Conservation (phyloP, 2,888 invertebrate species). For the Habroteleia sp. region DNA sequence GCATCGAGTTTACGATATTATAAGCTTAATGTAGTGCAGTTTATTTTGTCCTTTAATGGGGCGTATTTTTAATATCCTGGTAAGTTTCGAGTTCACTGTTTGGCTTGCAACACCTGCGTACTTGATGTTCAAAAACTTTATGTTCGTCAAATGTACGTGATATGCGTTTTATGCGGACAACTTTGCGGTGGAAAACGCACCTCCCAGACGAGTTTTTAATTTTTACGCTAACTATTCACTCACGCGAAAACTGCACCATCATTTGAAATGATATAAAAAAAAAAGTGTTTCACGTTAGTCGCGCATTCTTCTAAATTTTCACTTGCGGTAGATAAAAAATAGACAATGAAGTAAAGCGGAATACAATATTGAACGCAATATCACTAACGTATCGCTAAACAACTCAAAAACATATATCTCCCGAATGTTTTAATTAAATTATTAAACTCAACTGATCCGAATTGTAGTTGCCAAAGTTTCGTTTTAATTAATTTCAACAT, state of each 20-base stretch:
- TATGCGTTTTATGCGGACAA: slow-evolving; percentile 22
- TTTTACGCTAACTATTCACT: slow-evolving; percentile 35
- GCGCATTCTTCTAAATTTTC: too few species aligned
- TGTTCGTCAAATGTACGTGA: slow-evolving; percentile 40
- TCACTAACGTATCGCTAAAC: too few species aligned
- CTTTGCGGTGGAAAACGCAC: slow-evolving; percentile 8
- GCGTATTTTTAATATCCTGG: slow-evolving; percentile 28
- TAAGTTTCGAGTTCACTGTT: slow-evolving; percentile 32
- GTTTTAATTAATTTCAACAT: too few species aligned
- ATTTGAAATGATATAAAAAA: too few species aligned
- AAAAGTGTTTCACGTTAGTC: too few species aligned
- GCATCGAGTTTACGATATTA: slow-evolving; percentile 51
- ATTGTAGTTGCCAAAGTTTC: too few species aligned
- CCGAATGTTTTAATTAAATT: too few species aligned
- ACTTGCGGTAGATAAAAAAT: too few species aligned
- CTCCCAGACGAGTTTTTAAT: slow-evolving; percentile 39
- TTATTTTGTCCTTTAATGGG: slow-evolving; percentile 45
- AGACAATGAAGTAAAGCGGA: too few species aligned
- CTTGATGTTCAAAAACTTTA: slow-evolving; percentile 38
- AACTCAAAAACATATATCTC: too few species aligned
- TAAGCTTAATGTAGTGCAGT: slow-evolving; percentile 45
- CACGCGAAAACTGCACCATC: slow-evolving; percentile 13
- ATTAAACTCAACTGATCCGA: too few species aligned
- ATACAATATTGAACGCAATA: too few species aligned
- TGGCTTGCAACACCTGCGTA: slow-evolving; percentile 36